A percentile compares a stretch with the other conserved stretches of the same genome.
These are phyloP conservation scores for Molossus molossus DNA, from an alignment of 2,797 vertebrate genomes.

Conservation along the genomic window DNA sequence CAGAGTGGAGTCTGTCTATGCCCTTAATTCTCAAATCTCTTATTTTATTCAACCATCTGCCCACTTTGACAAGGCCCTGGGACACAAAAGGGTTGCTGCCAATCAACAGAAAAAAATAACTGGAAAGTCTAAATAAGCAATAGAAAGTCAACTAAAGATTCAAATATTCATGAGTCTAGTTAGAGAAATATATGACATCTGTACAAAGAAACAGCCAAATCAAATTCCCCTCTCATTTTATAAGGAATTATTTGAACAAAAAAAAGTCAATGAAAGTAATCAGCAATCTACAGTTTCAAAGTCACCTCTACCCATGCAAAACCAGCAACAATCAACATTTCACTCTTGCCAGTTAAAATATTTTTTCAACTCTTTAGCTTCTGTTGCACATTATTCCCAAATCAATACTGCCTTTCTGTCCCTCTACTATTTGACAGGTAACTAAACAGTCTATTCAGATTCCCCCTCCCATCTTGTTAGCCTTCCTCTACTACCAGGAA, in stretches of 20 bases:
- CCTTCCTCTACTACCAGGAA: slow-evolving; percentile 62
- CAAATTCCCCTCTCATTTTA: slow-evolving; percentile 24
- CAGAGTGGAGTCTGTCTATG: not conserved
- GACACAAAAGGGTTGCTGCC: not conserved
- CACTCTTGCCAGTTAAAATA: slow-evolving; percentile 21
- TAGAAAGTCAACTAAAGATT: slow-evolving; percentile 50
- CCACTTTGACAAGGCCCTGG: not conserved
- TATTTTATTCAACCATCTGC: slow-evolving; percentile 58
- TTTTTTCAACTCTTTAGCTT: not conserved
- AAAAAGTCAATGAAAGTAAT: slow-evolving; percentile 57
- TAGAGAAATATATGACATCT: slow-evolving; percentile 47
- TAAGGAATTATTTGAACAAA: slow-evolving; percentile 45
- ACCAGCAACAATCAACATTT: slow-evolving; percentile 45
- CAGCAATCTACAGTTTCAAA: slow-evolving; percentile 45
- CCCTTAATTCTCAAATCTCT: slow-evolving; percentile 4
- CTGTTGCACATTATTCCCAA: not conserved
- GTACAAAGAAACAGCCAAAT: slow-evolving; percentile 32
- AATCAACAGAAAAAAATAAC: slow-evolving; percentile 47
- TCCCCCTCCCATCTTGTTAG: not conserved
- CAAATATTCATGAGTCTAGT: not conserved
- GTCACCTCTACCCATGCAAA: slow-evolving; percentile 14
- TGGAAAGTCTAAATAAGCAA: slow-evolving; percentile 47
- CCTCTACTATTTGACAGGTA: not conserved
- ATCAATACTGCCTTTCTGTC: slow-evolving; percentile 29
- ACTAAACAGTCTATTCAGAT: slow-evolving; percentile 18